Base-by-base conservation (phyloP, 2,113 vertebrate species). In the Pitta sordida region DNA sequence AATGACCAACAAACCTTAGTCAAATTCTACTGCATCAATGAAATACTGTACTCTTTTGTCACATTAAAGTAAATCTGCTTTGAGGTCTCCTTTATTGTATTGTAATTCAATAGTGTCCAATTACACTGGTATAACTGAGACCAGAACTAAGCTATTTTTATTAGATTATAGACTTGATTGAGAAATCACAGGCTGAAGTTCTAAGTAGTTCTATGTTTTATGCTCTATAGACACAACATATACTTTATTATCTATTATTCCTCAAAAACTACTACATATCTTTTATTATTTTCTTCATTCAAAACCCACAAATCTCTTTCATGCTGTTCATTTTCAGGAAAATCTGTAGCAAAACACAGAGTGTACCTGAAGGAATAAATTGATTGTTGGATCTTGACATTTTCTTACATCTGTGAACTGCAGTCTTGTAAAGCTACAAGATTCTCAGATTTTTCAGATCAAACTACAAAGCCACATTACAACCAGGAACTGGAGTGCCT, bases 121-220 rank as follows among this genome's bases (percentile, higher is more conserved):
- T 91, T 93, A 76, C 22, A 68, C 22, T 64, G 46, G 36, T 67
- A 34, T 71, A 86, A 91, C 53, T 65, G 75, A 94, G 68, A 88
- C 32, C 83, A 94, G 92, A 92, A 82, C 32, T 39, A 87, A 59
- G 37, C 21, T 79, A 77, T n/a, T 87, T 87, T 89, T 73, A 87
- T 94, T 93, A 73, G 60, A 91, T 89, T 93, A 91, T 36, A 39
- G 74, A 65, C 30, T 73, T 49, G 83, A 88, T 69, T 70, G 74
- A 94, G 84, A 93, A 92, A 92, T 76, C 58, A 88, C 80, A 91
- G 58, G 26, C 34, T 94, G 62, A 87, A 79, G 19, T 73, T 87
- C 46, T 56, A 24, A 34, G 27, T 36, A 79, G 19, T 73, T 87
- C 46, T 56, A 24, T 37, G 27, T 36, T 44, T 68, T 70, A 26